These are phyloP conservation scores for Notodonta ziczac DNA, from an alignment of 2,888 invertebrate species.

Conservation along the genomic window DNA sequence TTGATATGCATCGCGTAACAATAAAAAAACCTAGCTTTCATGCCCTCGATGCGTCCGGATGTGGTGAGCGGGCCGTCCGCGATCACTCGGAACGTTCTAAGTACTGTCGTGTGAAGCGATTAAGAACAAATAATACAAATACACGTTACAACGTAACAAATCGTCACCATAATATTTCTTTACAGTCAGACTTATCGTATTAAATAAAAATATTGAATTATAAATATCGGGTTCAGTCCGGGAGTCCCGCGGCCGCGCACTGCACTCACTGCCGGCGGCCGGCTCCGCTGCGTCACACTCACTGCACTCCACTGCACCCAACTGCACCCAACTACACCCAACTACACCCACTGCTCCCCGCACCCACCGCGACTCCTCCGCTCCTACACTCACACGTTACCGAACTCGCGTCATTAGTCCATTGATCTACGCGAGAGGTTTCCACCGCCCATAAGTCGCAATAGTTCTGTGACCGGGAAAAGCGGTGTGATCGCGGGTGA, in stretches of 20 bases:
- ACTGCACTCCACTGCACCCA: neutral
- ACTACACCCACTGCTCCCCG: neutral
- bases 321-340: neutral
- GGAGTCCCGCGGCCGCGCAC: conserved; percentile 14
- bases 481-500: neutral
- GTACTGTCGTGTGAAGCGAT: conserved; percentile 79
- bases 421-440: neutral
- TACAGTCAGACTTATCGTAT: conserved; percentile 83
- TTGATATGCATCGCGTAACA: conserved; percentile 85
- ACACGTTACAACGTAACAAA: conserved; percentile 74
- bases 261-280: neutral
- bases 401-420: too few species aligned
- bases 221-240: conserved; percentile 77
- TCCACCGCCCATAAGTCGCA: neutral
- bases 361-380: neutral
- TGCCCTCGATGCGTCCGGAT: conserved; percentile 72
- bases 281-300: too few species aligned
- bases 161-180: conserved; percentile 71
- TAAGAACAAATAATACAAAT: conserved; percentile 75
- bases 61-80: conserved; percentile 51
- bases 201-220: conserved; percentile 83
- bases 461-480: neutral
- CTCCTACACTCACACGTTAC: neutral
- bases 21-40: conserved; percentile 83
- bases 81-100: conserved; percentile 64